Base-by-base conservation (phyloP, 2,888 invertebrate species). In the Phyllotreta cruciferae region DNA sequence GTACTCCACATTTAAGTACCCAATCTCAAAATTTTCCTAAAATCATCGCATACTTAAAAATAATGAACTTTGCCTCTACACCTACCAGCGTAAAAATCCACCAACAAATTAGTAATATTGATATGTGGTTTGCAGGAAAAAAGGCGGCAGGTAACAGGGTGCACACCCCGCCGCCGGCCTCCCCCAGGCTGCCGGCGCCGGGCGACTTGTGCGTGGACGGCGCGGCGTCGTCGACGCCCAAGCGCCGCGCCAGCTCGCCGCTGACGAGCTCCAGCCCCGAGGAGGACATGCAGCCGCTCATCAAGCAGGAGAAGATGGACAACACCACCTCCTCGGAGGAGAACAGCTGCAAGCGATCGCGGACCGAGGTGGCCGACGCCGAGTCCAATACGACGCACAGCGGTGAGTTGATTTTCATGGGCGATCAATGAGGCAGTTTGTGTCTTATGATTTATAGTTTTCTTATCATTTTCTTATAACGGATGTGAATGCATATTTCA, bases 301-400 rank as follows among this genome's bases (percentile, higher is more conserved):
- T 88, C 75, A 89, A 89, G 78, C 87, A 88, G 75, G 90, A 89
- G 74, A 84, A 86, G 64, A 86, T 88, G 83, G 88, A 89, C 69
- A 84, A 85, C n/a, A 85, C 86, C 65, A 85, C 85, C 3, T 88
- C 88, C 14, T 86, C 87, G 49, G 88, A 88, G 73, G 85, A 85
- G 69, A 78, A 78, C 68, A 85, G 86, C 62, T 92, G 92, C 80
- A 91, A 92, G 75, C 77, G 79, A 64, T 77, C 88, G 42, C 87
- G 93, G 78, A 91, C 91, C 58, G 92, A 91, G 82, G 88, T 91
- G 38, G 92, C 89, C 66, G 94, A 94, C 79, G 94, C 94, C 52
- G 94, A 94, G 81, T 92, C 93, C 37, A 94, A 94, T 79, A 94
- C 94, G 63, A 90, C 92, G 83, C 92, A 93, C 82, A 93, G 93